Evolutionary conservation across 2,888 invertebrate species (phyloP).

Genomic region (Seira ritae): DNA sequence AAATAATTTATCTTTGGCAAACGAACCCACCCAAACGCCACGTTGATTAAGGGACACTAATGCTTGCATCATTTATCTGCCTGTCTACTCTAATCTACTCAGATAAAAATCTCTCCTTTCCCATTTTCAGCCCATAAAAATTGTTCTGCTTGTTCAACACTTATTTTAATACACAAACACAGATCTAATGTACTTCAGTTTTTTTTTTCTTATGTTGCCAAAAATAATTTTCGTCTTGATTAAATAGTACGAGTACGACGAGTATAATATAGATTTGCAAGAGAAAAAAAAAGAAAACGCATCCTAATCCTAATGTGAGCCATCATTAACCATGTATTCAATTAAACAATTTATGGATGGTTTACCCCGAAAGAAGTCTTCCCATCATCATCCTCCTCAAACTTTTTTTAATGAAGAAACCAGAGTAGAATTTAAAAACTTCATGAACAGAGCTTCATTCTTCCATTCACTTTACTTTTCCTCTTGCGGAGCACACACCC

Average conservation of each 20-base stretch:
- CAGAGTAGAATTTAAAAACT: no score
- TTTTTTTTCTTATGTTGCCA: conserved; percentile 36
- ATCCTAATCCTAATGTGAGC: conserved; percentile 54
- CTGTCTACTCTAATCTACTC: background rate
- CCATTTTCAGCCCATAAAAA: conserved; percentile 10
- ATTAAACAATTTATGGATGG: conserved; percentile 62
- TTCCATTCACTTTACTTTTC: background rate
- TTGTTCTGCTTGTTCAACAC: background rate
- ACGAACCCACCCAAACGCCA: conserved; percentile 26
- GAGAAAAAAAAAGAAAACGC: conserved; percentile 17
- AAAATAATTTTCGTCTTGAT: conserved; percentile 53
- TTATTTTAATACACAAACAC: no score
- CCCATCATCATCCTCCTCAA: background rate
- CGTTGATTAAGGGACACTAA: conserved; percentile 6
- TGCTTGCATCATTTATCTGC: background rate
- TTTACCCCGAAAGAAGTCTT: conserved; percentile 39
- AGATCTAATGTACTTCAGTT: no score
- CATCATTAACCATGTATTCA: conserved; percentile 59
- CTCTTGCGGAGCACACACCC: background rate
- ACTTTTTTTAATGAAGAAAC: background rate
- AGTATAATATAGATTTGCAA: no score
- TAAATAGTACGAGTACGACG: conserved; percentile 11
- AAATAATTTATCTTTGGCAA: conserved; percentile 40
- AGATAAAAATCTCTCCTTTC: background rate
- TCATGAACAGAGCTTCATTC: no score